Percentiles rank a stretch among this genome's conserved stretches.
These are phyloP conservation scores for Speoplatyrhinus poulsoni DNA, from an alignment of 2,113 vertebrate genomes.

Conservation along the genomic window DNA sequence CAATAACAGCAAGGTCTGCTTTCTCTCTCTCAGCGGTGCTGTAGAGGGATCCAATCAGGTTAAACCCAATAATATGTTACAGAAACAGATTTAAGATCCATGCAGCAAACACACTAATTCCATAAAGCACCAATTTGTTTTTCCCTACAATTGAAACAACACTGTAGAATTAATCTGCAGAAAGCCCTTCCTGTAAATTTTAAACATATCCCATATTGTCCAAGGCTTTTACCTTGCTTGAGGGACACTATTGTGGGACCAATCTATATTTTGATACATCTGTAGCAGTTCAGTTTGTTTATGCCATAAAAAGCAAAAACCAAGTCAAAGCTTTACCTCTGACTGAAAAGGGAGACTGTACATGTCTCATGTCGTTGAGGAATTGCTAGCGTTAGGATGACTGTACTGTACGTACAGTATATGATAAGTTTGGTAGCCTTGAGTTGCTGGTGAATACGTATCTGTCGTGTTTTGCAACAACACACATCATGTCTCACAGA, in stretches of 20 bases:
- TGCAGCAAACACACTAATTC: constrained; percentile 68
- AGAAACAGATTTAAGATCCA: constrained; percentile 65
- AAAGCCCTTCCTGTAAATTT: constrained; percentile 67
- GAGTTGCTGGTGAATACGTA: constrained; percentile 19
- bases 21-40: neutral
- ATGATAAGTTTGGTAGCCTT: constrained; percentile 49
- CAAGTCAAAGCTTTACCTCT: constrained; percentile 17
- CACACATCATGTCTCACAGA: constrained; percentile 61
- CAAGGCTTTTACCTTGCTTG: constrained; percentile 49
- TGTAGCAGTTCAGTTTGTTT: constrained; percentile 38
- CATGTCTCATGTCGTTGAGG: constrained; percentile 28
- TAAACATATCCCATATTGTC: constrained; percentile 72
- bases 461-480: constrained; percentile 42
- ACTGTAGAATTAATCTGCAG: constrained; percentile 71
- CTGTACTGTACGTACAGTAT: neutral
- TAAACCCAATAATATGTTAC: constrained; percentile 51
- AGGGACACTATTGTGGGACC: constrained; percentile 54
- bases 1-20: constrained; percentile 40
- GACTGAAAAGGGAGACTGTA: constrained; percentile 19
- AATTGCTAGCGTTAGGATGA: too few species aligned
- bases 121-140: constrained; percentile 72
- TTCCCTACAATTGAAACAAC: constrained; percentile 61
- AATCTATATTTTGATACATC: constrained; percentile 50
- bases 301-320: constrained; percentile 15
- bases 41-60: constrained; percentile 49